These are phyloP conservation scores for Monodelphis domestica DNA, from an alignment of 2,797 vertebrate species.

Conservation along the genomic window DNA sequence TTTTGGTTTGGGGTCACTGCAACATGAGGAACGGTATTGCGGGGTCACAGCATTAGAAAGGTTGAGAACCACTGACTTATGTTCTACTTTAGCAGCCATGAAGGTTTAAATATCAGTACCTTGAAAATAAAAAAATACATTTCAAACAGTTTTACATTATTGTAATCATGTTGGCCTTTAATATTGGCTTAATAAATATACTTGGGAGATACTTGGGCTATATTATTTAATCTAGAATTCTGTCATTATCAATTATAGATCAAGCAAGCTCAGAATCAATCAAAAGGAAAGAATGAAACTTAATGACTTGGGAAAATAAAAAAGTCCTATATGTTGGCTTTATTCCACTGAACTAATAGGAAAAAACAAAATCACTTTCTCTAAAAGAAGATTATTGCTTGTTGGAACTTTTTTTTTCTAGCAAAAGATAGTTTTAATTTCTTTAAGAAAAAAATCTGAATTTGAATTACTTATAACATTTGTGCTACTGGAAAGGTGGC, in stretches of 20 bases:
- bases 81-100: not conserved
- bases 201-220: not conserved
- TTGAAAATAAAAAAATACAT: constrained; percentile 28
- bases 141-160: not conserved
- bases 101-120: not conserved
- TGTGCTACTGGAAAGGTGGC: not conserved
- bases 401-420: constrained; percentile 9
- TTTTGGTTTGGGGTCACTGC: too few relatives aligned
- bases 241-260: not conserved
- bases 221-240: not conserved
- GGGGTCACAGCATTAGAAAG: too few relatives aligned
- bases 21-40: too few relatives aligned
- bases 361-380: not conserved
- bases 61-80: too few relatives aligned
- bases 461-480: constrained; percentile 15
- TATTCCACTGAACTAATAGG: not conserved
- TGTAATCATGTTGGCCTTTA: not conserved
- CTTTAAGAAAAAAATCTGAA: constrained; percentile 9
- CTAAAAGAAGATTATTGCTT: not conserved
- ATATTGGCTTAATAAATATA: not conserved
- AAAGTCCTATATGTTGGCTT: not conserved
- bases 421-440: not conserved
- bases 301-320: not conserved
- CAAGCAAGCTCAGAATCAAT: not conserved
- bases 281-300: not conserved